Base-by-base conservation (phyloP, 2,888 invertebrate genomes). In the Eledone cirrhosa region DNA sequence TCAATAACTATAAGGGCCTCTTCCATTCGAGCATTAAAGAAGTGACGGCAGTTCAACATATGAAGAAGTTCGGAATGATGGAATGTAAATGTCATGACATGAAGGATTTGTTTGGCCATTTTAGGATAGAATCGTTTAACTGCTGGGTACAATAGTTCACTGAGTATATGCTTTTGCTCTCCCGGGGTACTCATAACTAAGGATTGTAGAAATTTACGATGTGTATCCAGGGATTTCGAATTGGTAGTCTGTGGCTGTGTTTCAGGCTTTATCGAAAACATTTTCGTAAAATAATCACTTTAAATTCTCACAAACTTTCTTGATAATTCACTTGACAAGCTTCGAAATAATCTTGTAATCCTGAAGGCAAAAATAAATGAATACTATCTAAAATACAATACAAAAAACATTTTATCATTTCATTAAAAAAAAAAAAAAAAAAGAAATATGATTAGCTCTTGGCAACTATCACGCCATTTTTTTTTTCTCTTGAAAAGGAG, bases 21-120 rank as follows among this genome's bases (percentile, higher is more conserved):
- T n/a, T 72, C 31, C 72, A 72, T 11, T 41, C 72, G 31, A 31
- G 31, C n/a, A 41, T 72, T 31, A n/a, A 72, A 72, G 27, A 72
- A 72, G n/a, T 72, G 31, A 33, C 24, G 31, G 19, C 72, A 72
- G 22, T 33, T 33, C n/a, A 72, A 41, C 72, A 72, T 72, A 41
- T 72, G 72, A 7, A 72, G 31, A 3, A 72, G 31, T 27, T 72
- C 72, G 1, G 72, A 72, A 22, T 72, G 31, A 41, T 72, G 72
- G 41, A 31, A 72, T 22, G 41, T 41, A 24, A n/a, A 41, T 8
- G 41, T n/a, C 72, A 72, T 72, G 16, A 72, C 41, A 24, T 24
- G n/a, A 11, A 41, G 13, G n/a, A 72, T 41, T 16, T 41, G 33
- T 72, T 72, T 31, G 24, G 72, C 31, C 1, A 41, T 1, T 72